phyloP scores from a whole-genome alignment of 2,797 vertebrate species.

The Girardinus metallicus region DNA sequence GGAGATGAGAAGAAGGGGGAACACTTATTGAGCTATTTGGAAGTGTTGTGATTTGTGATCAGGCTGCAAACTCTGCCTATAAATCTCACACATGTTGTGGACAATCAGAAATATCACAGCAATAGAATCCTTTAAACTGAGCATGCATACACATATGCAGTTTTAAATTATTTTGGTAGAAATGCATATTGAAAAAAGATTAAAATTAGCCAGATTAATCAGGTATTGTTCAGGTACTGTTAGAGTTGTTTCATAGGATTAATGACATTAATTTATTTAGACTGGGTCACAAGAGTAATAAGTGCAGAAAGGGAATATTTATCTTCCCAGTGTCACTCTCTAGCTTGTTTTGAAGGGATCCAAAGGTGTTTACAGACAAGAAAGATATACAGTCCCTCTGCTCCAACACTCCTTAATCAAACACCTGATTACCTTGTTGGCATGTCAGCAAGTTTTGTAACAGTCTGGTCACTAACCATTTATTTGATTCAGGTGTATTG shows the following conservation, averaged over 20 bases:
- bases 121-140: background rate
- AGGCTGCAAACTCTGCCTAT: slow-evolving; percentile 21
- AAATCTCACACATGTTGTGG: slow-evolving; percentile 19
- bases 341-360: background rate
- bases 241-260: background rate
- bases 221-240: background rate
- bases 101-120: slow-evolving; percentile 12
- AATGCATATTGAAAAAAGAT: background rate
- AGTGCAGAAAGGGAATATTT: background rate
- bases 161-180: background rate
- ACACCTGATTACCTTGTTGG: background rate
- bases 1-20: slow-evolving; percentile 75
- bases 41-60: slow-evolving; percentile 61
- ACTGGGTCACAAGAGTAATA: background rate
- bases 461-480: background rate
- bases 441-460: background rate
- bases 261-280: background rate
- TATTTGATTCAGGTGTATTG: background rate
- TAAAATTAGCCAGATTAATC: background rate
- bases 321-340: background rate
- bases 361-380: background rate
- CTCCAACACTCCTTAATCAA: background rate
- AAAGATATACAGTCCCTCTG: background rate
- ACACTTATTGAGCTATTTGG: slow-evolving; percentile 78
- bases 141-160: background rate